Conservation (phyloP, 2,113 vertebrate species). For the Corydoras maculifer region DNA sequence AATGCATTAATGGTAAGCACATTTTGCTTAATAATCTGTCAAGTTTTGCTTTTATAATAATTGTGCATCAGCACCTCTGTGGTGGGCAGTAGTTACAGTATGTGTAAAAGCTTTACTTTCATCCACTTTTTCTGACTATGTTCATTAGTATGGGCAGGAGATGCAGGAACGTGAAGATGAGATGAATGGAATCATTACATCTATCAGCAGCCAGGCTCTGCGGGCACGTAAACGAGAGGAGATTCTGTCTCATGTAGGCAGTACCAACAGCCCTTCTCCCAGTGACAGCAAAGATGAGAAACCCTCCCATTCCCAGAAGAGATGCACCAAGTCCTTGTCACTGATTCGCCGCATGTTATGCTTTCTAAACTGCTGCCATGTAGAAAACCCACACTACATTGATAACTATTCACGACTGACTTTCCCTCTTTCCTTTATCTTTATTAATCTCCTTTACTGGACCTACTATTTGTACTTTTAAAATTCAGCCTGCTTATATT, state of each 20-base stretch:
- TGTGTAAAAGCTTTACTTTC: not conserved
- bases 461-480: constrained; percentile 88
- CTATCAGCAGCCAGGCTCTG: constrained; percentile 59
- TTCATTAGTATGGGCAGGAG: constrained; percentile 60
- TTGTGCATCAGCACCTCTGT: not conserved
- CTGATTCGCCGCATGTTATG: constrained; percentile 65
- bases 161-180: constrained; percentile 69
- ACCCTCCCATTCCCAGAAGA: constrained; percentile 50
- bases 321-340: constrained; percentile 56
- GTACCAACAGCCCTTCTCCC: constrained; percentile 54
- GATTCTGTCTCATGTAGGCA: constrained; percentile 44
- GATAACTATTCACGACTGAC: constrained; percentile 84
- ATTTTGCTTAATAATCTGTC: not conserved
- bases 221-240: constrained; percentile 61
- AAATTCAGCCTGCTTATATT: constrained; percentile 7
- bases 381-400: constrained; percentile 86
- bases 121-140: not conserved
- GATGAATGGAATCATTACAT: constrained; percentile 72
- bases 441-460: constrained; percentile 87
- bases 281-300: constrained; percentile 51
- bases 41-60: not conserved
- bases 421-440: constrained; percentile 80
- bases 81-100: not conserved
- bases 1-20: constrained; percentile 65
- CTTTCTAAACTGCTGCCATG: constrained; percentile 70